phyloP scores from a whole-genome alignment of 2,888 invertebrate genomes.

The Rambutsinella grinnellia region DNA sequence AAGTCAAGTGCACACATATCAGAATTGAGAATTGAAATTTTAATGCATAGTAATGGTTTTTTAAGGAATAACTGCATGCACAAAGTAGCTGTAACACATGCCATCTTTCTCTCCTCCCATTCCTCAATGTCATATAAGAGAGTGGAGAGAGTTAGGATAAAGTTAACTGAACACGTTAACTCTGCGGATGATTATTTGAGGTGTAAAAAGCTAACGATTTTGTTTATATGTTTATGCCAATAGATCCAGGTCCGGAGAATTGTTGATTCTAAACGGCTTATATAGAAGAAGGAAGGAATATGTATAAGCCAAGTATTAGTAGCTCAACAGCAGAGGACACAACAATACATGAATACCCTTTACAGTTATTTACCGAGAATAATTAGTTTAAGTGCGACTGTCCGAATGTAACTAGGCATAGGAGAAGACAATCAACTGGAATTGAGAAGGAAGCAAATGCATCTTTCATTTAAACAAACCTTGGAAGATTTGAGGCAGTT shows the following conservation, averaged over 20 bases:
- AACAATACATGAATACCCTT: conserved; percentile 49
- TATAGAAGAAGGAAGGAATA: conserved; percentile 29
- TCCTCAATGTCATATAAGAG: background rate
- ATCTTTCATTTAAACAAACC: conserved; percentile 48
- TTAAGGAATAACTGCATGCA: too few species aligned
- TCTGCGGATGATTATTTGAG: background rate
- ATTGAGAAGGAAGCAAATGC: background rate
- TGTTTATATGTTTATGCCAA: conserved; percentile 35
- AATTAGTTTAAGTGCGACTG: conserved; percentile 25
- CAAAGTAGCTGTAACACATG: too few species aligned
- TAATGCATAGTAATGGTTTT: too few species aligned
- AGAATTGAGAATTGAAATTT: too few species aligned
- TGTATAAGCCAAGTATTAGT: conserved; percentile 42
- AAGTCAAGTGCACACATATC: too few species aligned
- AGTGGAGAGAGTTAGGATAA: background rate
- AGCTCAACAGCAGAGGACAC: conserved; percentile 46
- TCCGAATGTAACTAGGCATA: conserved; percentile 4
- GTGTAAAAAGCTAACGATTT: conserved; percentile 2
- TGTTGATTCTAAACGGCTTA: conserved; percentile 7
- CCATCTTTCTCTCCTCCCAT: too few species aligned
- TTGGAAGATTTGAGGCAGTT: conserved; percentile 43
- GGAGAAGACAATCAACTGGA: background rate
- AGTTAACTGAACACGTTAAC: background rate
- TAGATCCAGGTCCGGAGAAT: conserved; percentile 22
- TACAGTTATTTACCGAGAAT: conserved; percentile 49